These are phyloP conservation scores for Hipparchia sbordonii DNA, from an alignment of 2,888 invertebrate species.

Conservation along the genomic window DNA sequence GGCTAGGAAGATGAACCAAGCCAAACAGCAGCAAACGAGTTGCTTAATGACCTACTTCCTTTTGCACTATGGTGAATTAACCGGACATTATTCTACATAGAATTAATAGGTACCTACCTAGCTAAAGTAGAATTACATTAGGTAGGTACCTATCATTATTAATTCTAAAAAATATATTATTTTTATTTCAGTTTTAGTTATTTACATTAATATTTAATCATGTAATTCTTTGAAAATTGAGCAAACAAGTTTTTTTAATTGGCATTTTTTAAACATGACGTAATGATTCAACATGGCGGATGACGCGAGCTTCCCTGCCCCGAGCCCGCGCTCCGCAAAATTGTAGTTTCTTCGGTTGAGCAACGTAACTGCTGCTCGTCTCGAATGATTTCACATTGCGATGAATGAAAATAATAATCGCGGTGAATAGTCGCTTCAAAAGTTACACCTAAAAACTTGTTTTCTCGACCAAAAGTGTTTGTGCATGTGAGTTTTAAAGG, in stretches of 20 bases:
- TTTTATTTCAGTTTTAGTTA: neutral
- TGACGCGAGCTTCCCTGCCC: constrained; percentile 74
- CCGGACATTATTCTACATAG: too few relatives aligned
- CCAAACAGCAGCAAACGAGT: too few relatives aligned
- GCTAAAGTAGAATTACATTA: too few relatives aligned
- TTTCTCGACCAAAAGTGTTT: constrained; percentile 55
- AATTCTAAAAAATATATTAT: neutral
- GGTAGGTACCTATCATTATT: too few relatives aligned
- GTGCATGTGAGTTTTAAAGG: constrained; percentile 48
- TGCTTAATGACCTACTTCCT: neutral
- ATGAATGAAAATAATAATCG: constrained; percentile 72
- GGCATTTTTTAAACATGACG: constrained; percentile 58
- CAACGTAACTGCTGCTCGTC: constrained; percentile 62
- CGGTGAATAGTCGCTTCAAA: constrained; percentile 55
- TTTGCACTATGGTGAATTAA: neutral
- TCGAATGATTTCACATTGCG: constrained; percentile 71
- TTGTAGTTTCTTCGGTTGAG: constrained; percentile 60
- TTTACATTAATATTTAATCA: neutral
- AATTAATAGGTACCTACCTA: neutral
- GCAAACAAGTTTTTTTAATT: neutral
- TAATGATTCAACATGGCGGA: constrained; percentile 80
- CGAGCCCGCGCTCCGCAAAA: constrained; percentile 49
- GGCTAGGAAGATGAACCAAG: too few relatives aligned
- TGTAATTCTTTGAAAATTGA: neutral
- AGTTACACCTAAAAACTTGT: constrained; percentile 59